phyloP scores from a whole-genome alignment of 2,113 vertebrate genomes.

The Nycticebus coucang region DNA sequence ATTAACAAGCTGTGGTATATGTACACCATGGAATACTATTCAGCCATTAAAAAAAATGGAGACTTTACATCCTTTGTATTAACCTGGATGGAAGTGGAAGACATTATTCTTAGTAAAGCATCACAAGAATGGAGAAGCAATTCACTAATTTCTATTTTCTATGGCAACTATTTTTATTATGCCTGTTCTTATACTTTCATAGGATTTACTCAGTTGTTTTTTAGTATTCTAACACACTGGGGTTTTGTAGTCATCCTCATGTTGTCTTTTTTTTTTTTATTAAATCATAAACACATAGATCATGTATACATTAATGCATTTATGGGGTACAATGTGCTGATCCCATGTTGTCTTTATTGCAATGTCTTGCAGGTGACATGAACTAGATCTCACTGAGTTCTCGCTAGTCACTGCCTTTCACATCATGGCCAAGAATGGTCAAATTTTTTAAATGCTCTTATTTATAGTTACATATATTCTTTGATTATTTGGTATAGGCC shows the following conservation, averaged over 20 bases:
- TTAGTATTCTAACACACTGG: neutral
- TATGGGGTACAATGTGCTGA: too few relatives aligned
- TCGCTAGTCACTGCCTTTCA: conserved; percentile 1
- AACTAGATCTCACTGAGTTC: neutral
- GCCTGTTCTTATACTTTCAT: neutral
- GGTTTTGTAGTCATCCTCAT: too few relatives aligned
- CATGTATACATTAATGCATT: too few relatives aligned
- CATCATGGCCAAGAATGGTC: neutral
- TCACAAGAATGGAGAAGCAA: too few relatives aligned
- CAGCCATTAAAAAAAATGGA: too few relatives aligned
- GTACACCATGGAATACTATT: too few relatives aligned
- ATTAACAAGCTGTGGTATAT: too few relatives aligned
- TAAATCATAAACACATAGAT: too few relatives aligned
- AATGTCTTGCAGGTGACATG: neutral
- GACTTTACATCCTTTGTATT: too few relatives aligned
- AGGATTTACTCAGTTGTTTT: neutral
- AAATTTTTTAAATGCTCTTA: neutral
- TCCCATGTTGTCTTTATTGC: neutral
- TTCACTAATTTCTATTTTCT: neutral
- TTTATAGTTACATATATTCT: neutral
- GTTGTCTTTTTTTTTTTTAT: too few relatives aligned
- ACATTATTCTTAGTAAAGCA: too few relatives aligned
- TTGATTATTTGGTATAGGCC: neutral
- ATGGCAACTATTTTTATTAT: neutral
- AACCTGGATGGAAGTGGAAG: too few relatives aligned